Percentiles rank a stretch among this genome's conserved stretches.
phyloP scores from a whole-genome alignment of 53 echinoderm and acorn worm species.

The Zoroaster sp. region DNA sequence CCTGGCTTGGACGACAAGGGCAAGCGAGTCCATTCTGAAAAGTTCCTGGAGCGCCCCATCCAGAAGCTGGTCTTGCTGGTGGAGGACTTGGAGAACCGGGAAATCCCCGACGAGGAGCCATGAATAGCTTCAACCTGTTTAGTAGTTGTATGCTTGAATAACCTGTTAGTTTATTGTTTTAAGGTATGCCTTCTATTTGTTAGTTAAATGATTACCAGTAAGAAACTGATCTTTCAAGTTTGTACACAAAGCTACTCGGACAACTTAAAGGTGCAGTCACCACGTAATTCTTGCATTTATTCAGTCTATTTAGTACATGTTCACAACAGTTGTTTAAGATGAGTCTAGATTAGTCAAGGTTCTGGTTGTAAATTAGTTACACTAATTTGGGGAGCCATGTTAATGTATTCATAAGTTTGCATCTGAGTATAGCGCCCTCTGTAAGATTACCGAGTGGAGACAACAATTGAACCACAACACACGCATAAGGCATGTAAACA shows the following conservation, averaged over 20 bases:
- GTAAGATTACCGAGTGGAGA: too few species aligned
- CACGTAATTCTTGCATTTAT: too few species aligned
- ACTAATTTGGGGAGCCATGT: slow-evolving; percentile 13
- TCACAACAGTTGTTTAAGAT: background rate
- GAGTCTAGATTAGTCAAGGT: background rate
- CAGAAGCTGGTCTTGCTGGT: slow-evolving; percentile 26
- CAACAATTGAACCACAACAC: too few species aligned
- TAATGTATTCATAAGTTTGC: too few species aligned
- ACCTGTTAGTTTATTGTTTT: background rate
- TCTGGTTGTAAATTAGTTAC: background rate
- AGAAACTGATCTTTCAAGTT: too few species aligned
- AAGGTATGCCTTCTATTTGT: too few species aligned
- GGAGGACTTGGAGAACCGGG: background rate
- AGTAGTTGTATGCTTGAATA: background rate
- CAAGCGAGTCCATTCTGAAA: background rate
- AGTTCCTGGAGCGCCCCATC: slow-evolving; percentile 14
- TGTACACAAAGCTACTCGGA: too few species aligned
- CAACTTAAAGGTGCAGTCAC: too few species aligned
- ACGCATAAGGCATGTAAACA: too few species aligned
- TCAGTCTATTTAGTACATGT: background rate
- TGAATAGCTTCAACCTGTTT: background rate
- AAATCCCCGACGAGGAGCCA: slow-evolving; percentile 1
- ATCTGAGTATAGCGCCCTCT: too few species aligned
- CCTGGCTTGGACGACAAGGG: background rate
- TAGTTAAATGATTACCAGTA: too few species aligned